A percentile compares a stretch with the other conserved stretches of the same genome.
These are phyloP conservation scores for Danaus chrysippus DNA, from an alignment of 2,888 invertebrate genomes.

Conservation along the genomic window DNA sequence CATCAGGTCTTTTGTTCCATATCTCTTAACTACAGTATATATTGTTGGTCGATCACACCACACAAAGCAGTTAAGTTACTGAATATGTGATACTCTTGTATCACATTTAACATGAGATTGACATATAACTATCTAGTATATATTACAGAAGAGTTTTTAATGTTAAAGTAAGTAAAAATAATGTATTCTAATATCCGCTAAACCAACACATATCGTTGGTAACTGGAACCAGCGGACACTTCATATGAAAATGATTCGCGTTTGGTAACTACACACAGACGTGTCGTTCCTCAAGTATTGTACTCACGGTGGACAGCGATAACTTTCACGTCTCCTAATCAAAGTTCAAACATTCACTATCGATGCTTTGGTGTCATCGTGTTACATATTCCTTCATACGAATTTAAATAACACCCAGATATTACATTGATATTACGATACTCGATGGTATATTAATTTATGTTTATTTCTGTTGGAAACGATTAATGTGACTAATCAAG, in stretches of 20 bases:
- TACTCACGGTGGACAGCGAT: conserved; percentile 61
- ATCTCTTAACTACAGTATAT: too few species aligned
- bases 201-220: background rate
- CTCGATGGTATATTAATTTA: too few species aligned
- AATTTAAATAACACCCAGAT: conserved; percentile 15
- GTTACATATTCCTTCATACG: background rate
- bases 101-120: too few species aligned
- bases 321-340: conserved; percentile 70
- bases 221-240: conserved; percentile 18
- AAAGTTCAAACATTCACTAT: conserved; percentile 49
- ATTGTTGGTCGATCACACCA: too few species aligned
- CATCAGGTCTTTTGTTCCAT: too few species aligned
- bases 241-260: conserved; percentile 25
- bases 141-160: too few species aligned
- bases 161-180: background rate
- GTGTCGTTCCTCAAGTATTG: conserved; percentile 46
- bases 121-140: too few species aligned
- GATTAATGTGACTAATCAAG: too few species aligned
- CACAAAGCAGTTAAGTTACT: too few species aligned
- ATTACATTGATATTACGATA: background rate
- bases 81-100: too few species aligned
- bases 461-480: too few species aligned
- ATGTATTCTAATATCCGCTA: background rate
- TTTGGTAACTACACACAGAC: conserved; percentile 29
- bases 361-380: conserved; percentile 22